Evolutionary conservation across 2,113 vertebrate species (phyloP).

Genomic region (Pachyramphus minor): DNA sequence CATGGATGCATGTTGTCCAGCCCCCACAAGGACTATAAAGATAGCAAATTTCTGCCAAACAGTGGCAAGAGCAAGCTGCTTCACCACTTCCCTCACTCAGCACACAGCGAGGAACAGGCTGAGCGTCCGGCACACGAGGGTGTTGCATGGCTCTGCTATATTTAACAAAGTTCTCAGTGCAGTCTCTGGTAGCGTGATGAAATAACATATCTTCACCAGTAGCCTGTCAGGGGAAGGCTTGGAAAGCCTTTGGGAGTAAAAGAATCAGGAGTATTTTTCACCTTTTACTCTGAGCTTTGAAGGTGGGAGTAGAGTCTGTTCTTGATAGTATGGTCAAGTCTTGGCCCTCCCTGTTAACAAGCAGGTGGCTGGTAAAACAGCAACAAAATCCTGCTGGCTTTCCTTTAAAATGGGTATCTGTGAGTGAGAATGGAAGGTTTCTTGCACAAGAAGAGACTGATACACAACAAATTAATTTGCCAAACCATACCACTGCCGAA

Average conservation of each 20-base stretch:
- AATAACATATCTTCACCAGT: background rate
- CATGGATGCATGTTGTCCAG: background rate
- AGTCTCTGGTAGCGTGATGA: background rate
- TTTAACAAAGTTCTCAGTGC: background rate
- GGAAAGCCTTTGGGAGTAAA: no score
- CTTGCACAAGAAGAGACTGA: background rate
- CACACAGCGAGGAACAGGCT: background rate
- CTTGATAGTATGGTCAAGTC: background rate
- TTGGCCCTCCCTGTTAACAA: background rate
- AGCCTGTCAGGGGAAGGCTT: background rate
- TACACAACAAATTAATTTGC: background rate
- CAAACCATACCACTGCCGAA: background rate
- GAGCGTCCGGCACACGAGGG: background rate
- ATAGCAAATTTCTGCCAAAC: background rate
- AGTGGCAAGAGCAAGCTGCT: background rate
- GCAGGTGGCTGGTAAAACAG: background rate
- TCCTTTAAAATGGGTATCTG: background rate
- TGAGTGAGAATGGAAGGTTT: background rate
- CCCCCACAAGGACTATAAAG: background rate
- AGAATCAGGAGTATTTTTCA: background rate
- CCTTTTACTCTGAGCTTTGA: background rate
- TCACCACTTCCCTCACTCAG: fast-evolving
- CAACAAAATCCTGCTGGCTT: background rate
- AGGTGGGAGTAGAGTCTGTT: background rate
- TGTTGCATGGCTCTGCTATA: background rate